Evolutionary conservation across 2,888 invertebrate genomes (phyloP), one percentile per base, ranked within the genome.

Genomic region (Rhyacophila evoluta): DNA sequence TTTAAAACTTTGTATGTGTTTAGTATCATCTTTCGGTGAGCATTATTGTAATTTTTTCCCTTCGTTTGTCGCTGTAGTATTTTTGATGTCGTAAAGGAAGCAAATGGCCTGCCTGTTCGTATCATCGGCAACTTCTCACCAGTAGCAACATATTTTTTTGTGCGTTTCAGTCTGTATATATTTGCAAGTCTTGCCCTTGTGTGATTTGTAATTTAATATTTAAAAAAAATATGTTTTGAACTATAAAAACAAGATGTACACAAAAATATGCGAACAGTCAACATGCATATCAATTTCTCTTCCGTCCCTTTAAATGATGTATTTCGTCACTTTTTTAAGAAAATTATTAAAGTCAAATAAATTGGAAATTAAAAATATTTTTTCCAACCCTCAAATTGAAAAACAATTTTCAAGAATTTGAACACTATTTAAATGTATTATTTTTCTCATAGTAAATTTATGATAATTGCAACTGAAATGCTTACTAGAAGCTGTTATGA

Each of bases 41-140:
- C 75, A 78, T 78, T n/a, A n/a, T 78, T 75, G 74, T 78, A 74
- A 78, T 75, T 75, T 75, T 75, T 75, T 75, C 55, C 55, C 67
- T 55, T 55, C 10, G 19, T 55, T 19, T 8, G 15, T 11, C 67
- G 33, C 68, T 11, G 37, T 27, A n/a, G 19, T 19, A 12, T 55
- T 19, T 15, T 41, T n/a, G 15, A 41, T 15, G 41, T 15, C 6
- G n/a, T 25, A 19, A 6, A 25, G 55, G n/a, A 55, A 55, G 19
- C 55, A 55, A 55, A 55, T 55, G 55, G 15, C 19, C 71, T 12
- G 29, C 12, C 11, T n/a, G 6, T 74, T 74, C 67, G 15, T 74
- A n/a, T 41, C 12, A 4, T 19, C 29, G 12, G 29, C 74, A 55
- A 41, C 29, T 74, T 41, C 29, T 74, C 27, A 19, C 74, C 27